phyloP scores from a whole-genome alignment of 2,797 vertebrate species.

The Falco cherrug region DNA sequence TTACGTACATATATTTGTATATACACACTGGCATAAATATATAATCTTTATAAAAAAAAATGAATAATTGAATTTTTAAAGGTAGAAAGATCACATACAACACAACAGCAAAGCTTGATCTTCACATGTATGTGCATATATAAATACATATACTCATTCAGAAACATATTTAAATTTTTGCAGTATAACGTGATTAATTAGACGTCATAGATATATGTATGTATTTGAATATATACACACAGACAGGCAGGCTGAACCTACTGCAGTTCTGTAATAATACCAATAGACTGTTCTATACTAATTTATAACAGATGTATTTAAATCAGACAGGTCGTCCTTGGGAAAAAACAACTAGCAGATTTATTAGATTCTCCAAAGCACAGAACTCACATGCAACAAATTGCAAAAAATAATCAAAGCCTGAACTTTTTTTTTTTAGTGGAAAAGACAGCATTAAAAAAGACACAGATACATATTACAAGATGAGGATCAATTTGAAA shows the following conservation, averaged over 20 bases:
- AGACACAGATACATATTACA: constrained; percentile 15
- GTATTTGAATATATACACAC: not conserved
- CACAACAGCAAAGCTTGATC: not conserved
- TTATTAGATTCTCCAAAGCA: constrained; percentile 23
- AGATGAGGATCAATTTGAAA: constrained; percentile 60
- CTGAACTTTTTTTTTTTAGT: not conserved
- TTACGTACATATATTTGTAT: not conserved
- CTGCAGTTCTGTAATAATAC: not conserved
- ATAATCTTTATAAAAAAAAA: not conserved
- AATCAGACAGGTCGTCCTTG: not conserved
- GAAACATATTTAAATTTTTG: not conserved
- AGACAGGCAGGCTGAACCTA: not conserved
- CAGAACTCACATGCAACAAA: constrained; percentile 31
- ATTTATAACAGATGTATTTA: constrained; percentile 11
- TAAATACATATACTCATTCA: not conserved
- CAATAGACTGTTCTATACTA: not conserved
- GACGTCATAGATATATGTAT: not conserved
- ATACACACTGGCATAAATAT: not conserved
- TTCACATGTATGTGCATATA: not conserved
- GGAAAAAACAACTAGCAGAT: not conserved
- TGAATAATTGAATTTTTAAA: not conserved
- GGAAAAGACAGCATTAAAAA: constrained; percentile 31
- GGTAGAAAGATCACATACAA: not conserved
- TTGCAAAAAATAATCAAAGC: constrained; percentile 38
- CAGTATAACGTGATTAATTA: not conserved